A percentile compares a stretch with the other conserved stretches of the same genome.
These are phyloP conservation scores for Andrena dorsata DNA, from an alignment of 2,888 invertebrate genomes.

Conservation along the genomic window DNA sequence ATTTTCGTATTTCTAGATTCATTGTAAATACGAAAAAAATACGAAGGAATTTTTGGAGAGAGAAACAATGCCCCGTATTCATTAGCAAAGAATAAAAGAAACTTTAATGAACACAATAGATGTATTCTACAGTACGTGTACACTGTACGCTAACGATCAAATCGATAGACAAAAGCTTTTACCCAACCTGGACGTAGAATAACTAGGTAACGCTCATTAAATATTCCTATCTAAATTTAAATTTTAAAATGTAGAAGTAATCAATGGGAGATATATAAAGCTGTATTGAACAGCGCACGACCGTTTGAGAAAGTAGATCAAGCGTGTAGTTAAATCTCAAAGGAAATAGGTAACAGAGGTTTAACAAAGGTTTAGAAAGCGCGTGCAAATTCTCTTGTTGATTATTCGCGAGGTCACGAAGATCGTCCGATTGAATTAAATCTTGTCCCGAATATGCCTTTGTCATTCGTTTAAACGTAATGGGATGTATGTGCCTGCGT, in stretches of 20 bases:
- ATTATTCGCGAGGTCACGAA: conserved; percentile 28
- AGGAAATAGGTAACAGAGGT: background rate
- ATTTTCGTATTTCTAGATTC: no score
- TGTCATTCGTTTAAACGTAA: conserved; percentile 6
- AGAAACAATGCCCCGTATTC: no score
- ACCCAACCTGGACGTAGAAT: background rate
- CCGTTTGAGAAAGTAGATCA: background rate
- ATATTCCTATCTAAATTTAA: no score
- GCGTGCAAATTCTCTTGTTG: background rate
- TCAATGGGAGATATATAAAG: no score
- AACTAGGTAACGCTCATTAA: no score
- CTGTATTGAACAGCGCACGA: no score
- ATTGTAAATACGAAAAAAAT: no score
- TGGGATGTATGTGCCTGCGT: background rate
- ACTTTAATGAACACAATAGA: background rate
- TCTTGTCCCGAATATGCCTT: background rate
- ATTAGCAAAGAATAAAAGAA: background rate
- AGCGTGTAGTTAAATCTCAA: background rate
- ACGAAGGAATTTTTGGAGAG: no score
- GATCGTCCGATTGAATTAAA: conserved; percentile 25
- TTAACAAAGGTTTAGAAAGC: background rate
- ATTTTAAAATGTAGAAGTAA: no score
- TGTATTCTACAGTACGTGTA: background rate
- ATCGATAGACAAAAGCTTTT: background rate
- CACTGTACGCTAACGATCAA: background rate